A percentile compares a stretch with the other conserved stretches of the same genome.
Conservation (phyloP, 1,140 invertebrate genomes). For the Myzus persicae region DNA sequence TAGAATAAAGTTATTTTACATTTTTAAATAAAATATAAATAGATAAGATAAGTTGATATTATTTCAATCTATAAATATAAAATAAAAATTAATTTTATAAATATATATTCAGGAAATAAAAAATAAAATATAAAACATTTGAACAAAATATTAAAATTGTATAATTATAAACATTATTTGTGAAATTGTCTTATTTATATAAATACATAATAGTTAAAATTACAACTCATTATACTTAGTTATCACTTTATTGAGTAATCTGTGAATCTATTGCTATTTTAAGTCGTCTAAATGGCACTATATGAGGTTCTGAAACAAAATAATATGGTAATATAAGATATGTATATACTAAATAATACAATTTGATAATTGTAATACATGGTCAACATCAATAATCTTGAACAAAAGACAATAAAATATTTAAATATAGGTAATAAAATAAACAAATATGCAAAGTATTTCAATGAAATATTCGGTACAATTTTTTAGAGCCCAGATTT, state of each 20-base stretch:
- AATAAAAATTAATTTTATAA: no score
- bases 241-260: neutral
- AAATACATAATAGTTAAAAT: neutral
- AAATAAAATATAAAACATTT: neutral
- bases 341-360: neutral
- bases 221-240: neutral
- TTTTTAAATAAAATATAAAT: no score
- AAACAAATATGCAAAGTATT: neutral
- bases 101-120: no score
- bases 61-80: no score
- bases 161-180: neutral
- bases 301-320: constrained; percentile 35
- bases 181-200: neutral
- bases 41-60: no score
- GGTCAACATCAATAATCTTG: neutral
- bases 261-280: neutral
- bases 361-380: neutral
- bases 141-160: neutral
- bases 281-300: constrained; percentile 14
- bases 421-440: neutral
- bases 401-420: neutral
- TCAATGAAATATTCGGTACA: no score
- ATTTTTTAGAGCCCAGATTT: no score
- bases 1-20: no score
- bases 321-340: neutral